Evolutionary conservation across 2,888 invertebrate genomes (phyloP), one percentile per base, ranked within the genome.

Genomic region (Globia sparganii): DNA sequence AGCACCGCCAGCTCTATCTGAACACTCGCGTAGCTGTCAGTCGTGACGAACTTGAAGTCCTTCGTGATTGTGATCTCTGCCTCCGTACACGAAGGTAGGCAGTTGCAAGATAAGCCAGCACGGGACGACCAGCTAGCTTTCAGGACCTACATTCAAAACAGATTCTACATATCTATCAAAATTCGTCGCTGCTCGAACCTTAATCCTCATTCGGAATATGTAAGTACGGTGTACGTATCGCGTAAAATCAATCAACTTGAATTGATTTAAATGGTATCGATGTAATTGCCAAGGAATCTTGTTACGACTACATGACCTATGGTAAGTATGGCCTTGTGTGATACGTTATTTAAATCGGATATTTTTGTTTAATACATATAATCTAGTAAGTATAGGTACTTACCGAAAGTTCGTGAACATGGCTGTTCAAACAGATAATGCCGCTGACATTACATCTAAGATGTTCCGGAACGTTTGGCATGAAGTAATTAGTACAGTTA

Each of bases 1-100:
- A 98, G 92, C 77, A 97, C 96, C 8, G 97, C 97, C 46, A 98
- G 91, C 15, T 97, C 97, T 68, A 98, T 96, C 84, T 97, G 97
- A 0, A 98, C 97, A 25, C 94, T 95, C 0, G 97, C 93, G 72
- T 91, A 94, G 43, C 85, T 91, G 11, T 94, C 90, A 0, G 89
- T 72, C 0, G 93, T 94, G 3, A 90, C 84, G 28, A 90, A 89
- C 87, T 94, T 95, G 75, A 97, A 97, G 84, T 97, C 97, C 83
- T 97, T 97, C 18, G 98, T 97, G 2, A 97, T 96, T 1, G 97
- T 96, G 85, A 98, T 97, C 90, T 98, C 98, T 31, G 98, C 97
- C 94, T 98, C 98, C 0, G 97, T 97, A 88, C 98, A 98, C 0
- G 98, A 98, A 0, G 98, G 98, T 71, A 98, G 91, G 87, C 98